Evolutionary conservation across 1,140 invertebrate genomes (phyloP).

Genomic region (Cecropterus lyciades): DNA sequence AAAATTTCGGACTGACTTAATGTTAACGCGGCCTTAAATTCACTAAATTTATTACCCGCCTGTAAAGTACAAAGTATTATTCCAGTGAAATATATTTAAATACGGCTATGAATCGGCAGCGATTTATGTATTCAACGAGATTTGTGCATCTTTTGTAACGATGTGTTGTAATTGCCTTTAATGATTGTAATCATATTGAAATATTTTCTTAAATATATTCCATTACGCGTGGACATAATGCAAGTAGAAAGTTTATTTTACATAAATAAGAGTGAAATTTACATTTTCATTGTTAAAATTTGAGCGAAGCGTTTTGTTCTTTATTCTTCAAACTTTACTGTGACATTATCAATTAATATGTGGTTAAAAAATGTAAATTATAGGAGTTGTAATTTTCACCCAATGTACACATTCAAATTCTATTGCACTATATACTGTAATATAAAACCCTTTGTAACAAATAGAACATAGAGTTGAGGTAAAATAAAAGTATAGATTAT

Average conservation of each 20-base stretch:
- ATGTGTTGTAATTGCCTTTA: constrained; percentile 6
- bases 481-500: constrained; percentile 61
- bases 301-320: constrained; percentile 15
- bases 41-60: constrained; percentile 39
- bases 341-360: constrained; percentile 21
- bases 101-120: constrained; percentile 16
- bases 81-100: constrained; percentile 27
- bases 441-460: constrained; percentile 70
- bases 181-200: constrained; percentile 2
- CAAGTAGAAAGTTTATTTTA: constrained; percentile 7
- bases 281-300: constrained; percentile 17
- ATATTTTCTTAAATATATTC: constrained; percentile 16
- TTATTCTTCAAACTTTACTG: constrained; percentile 26
- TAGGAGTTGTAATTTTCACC: constrained; percentile 65
- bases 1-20: too few species aligned
- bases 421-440: constrained; percentile 76
- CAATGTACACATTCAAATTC: constrained; percentile 73
- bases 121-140: background rate
- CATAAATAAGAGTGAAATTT: background rate
- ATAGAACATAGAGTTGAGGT: constrained; percentile 65
- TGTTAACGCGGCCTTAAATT: too few species aligned
- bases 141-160: constrained; percentile 5
- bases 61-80: constrained; percentile 51
- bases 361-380: constrained; percentile 46
- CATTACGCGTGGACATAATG: background rate